Evolutionary conservation across 2,113 vertebrate species (phyloP).

Genomic region (human (Homo sapiens)): GRCh38 chr6:69338501-69339000

Average conservation of each 20-base stretch:
- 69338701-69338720: constrained; percentile 77
- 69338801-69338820: constrained; percentile 85
- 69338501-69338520: not conserved
- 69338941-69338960: constrained; percentile 99
- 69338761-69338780: constrained; percentile 72
- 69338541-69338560: not conserved
- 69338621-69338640: constrained; percentile 81
- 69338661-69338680: constrained; percentile 65
- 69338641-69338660: constrained; percentile 74
- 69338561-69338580: not conserved
- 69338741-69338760: constrained; percentile 68
- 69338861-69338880: constrained; percentile 89
- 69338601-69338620: constrained; percentile 79
- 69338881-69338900: constrained; percentile 92
- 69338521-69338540: constrained; percentile 36
- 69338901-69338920: constrained; percentile 98
- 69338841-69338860: constrained; percentile 83
- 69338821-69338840: constrained; percentile 86
- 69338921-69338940: constrained; percentile 99
- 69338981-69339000: constrained; percentile 99
- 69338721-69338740: constrained; percentile 72
- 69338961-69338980: constrained; percentile 99
- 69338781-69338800: constrained; percentile 79
- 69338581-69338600: constrained; percentile 86
- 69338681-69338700: constrained; percentile 64